phyloP scores from a whole-genome alignment of 2,113 vertebrate genomes.

The Astatoreochromis straeleni region DNA sequence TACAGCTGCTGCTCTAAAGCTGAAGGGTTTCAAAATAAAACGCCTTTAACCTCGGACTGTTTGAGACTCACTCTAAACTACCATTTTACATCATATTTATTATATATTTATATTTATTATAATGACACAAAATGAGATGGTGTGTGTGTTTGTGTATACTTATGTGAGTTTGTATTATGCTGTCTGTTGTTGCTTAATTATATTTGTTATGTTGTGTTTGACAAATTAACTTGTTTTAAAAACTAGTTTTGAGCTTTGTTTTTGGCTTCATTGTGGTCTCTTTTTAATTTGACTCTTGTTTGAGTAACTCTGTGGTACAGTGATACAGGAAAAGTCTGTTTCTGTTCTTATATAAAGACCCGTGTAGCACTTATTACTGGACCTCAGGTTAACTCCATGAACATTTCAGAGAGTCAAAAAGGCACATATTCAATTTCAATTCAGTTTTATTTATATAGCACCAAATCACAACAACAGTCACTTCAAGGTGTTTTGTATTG shows the following conservation, averaged over 20 bases:
- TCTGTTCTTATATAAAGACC: neutral
- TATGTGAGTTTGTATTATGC: neutral
- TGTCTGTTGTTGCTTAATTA: neutral
- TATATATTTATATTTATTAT: neutral
- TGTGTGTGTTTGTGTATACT: neutral
- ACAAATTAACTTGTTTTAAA: neutral
- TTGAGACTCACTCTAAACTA: neutral
- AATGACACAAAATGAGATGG: neutral
- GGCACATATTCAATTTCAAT: neutral
- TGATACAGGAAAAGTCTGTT: neutral
- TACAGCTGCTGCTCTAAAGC: neutral
- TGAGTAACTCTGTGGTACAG: neutral
- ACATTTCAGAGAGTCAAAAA: neutral
- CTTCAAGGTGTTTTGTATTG: neutral
- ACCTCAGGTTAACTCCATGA: neutral
- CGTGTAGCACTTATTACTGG: neutral
- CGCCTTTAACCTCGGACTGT: neutral
- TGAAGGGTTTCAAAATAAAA: neutral
- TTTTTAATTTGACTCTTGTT: neutral
- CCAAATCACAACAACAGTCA: neutral
- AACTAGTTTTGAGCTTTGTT: neutral
- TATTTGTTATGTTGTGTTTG: neutral
- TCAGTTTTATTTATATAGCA: neutral
- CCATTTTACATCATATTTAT: neutral
- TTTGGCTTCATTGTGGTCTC: neutral